These are phyloP conservation scores for Megaceryle alcyon DNA, from an alignment of 2,797 vertebrate genomes.

Conservation along the genomic window DNA sequence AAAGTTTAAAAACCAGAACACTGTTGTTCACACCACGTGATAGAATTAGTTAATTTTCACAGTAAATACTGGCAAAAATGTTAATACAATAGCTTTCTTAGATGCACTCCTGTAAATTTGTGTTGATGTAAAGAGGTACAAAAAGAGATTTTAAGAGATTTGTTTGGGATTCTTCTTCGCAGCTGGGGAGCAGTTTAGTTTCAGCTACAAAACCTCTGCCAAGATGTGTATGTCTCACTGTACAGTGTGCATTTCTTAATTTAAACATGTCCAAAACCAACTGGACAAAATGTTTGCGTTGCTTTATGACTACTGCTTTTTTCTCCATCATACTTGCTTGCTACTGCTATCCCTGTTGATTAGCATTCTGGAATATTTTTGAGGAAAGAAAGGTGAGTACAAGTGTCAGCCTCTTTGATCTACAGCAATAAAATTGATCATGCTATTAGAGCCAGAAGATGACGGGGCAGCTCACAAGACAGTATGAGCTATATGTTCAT, in stretches of 20 bases:
- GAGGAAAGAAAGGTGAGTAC: not conserved
- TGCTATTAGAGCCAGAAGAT: not conserved
- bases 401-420: not conserved
- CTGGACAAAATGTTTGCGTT: not conserved
- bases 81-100: not conserved
- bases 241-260: not conserved
- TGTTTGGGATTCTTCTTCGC: not conserved
- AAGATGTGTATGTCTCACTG: not conserved
- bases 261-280: not conserved
- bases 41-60: not conserved
- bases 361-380: not conserved
- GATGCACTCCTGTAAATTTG: not conserved
- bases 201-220: not conserved
- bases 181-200: not conserved
- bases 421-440: not conserved
- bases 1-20: not conserved
- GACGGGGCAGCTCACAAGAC: not conserved
- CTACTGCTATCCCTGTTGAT: not conserved
- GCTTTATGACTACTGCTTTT: not conserved
- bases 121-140: not conserved
- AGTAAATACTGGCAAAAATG: not conserved
- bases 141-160: not conserved
- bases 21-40: not conserved
- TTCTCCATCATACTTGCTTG: not conserved
- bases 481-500: not conserved